Conservation (phyloP, 1,140 invertebrate genomes). For the Leptopilina clavipes region DNA sequence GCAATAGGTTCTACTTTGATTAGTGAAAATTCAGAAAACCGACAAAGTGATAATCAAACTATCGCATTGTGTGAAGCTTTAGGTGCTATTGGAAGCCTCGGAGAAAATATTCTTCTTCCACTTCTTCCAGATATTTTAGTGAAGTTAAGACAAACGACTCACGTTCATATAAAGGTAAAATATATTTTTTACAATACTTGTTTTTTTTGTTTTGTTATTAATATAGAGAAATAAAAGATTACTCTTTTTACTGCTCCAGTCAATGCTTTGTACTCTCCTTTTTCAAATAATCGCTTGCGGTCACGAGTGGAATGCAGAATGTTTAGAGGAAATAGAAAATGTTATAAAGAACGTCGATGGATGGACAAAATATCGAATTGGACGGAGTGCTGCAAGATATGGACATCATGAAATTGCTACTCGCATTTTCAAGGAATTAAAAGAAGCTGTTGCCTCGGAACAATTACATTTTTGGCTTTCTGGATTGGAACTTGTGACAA, state of each 20-base stretch:
- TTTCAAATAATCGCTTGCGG: slow-evolving; percentile 86
- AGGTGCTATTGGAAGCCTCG: slow-evolving; percentile 83
- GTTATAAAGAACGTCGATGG: slow-evolving; percentile 79
- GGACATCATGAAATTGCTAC: slow-evolving; percentile 86
- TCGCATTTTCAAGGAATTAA: slow-evolving; percentile 80
- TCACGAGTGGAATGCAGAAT: slow-evolving; percentile 77
- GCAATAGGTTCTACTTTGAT: slow-evolving; percentile 77
- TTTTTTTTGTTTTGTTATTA: slow-evolving; percentile 31
- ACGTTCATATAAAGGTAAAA: slow-evolving; percentile 68
- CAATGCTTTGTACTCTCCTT: slow-evolving; percentile 86
- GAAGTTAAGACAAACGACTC: slow-evolving; percentile 71
- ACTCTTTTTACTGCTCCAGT: slow-evolving; percentile 53
- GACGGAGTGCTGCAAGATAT: slow-evolving; percentile 88
- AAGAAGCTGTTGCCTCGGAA: slow-evolving; percentile 89
- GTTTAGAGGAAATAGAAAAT: slow-evolving; percentile 75
- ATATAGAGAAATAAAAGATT: no score
- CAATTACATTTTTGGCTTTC: slow-evolving; percentile 93
- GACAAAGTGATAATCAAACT: slow-evolving; percentile 66
- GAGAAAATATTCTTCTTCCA: slow-evolving; percentile 77
- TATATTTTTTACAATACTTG: not conserved
- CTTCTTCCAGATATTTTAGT: slow-evolving; percentile 77
- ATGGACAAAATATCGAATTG: slow-evolving; percentile 92
- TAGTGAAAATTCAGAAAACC: slow-evolving; percentile 63
- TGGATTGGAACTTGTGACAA: slow-evolving; percentile 83
- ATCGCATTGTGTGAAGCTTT: slow-evolving; percentile 80